A percentile compares a stretch with the other conserved stretches of the same genome.
phyloP scores from a whole-genome alignment of 2,113 vertebrate genomes.

The Pteropus alecto region DNA sequence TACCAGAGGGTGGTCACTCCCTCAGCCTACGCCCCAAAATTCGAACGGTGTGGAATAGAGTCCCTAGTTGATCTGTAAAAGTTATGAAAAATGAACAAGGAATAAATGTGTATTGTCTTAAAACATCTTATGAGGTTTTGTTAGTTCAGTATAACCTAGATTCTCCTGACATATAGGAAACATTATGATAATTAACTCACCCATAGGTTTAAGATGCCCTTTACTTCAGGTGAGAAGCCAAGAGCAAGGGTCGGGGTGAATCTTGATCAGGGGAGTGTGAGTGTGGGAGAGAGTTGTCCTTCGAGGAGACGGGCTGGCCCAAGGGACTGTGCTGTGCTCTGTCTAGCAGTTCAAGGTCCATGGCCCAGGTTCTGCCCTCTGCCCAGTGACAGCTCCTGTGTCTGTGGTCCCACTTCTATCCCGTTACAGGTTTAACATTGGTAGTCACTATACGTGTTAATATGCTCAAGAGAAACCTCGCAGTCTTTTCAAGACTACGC shows the following conservation, averaged over 20 bases:
- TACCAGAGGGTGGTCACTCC: neutral
- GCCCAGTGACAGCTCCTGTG: rapidly evolving
- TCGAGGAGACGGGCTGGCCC: neutral
- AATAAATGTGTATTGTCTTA: neutral
- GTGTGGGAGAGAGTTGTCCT: neutral
- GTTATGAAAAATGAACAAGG: neutral
- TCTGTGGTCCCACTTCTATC: neutral
- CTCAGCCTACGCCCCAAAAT: too few species aligned
- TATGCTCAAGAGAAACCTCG: neutral
- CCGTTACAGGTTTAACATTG: neutral
- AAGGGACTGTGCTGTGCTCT: neutral
- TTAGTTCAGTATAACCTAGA: neutral
- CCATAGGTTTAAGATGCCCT: neutral
- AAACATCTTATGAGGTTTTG: neutral
- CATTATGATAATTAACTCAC: neutral
- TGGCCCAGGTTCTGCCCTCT: neutral
- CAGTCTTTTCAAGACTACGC: neutral
- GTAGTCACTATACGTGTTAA: neutral
- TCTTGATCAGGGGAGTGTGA: neutral
- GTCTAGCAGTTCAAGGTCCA: rapidly evolving
- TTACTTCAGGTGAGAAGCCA: neutral
- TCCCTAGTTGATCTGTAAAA: neutral
- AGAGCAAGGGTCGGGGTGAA: neutral
- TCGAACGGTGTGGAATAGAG: neutral
- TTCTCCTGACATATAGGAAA: neutral